Base-by-base conservation (phyloP, 2,113 vertebrate genomes). In the Scopus umbretta region DNA sequence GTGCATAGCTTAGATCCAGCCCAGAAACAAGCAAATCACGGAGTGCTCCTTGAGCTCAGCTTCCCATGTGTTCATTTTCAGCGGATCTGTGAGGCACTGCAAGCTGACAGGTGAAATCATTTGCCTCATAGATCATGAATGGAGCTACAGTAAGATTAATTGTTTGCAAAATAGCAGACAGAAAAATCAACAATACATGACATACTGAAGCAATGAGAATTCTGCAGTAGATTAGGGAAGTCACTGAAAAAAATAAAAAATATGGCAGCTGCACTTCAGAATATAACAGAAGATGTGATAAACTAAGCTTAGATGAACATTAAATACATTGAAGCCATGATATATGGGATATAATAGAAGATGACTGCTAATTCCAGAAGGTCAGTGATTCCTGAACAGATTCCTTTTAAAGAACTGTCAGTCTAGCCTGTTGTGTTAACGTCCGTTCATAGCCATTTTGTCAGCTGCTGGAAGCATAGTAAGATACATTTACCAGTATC, bases 61-160 rank as follows among this genome's bases (percentile, higher is more conserved):
- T 86, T 96, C 59, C 65, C 52, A 18, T 45, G 82, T 90, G 56
- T 61, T 94, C 85, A 81, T 96, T 97, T 96, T 78, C 76, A 71
- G 88, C 10, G 29, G 53, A 70, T 88, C 74, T 93, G 59, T 92
- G 83, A 96, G 82, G 63, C 61, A 62, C 76, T 86, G 73, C 63
- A 94, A 95, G 88, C 42, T 95, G 95, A 94, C 94, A 96, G 86
- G 63, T 88, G 78, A 88, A 95, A 96, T 97, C 73, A 97, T 88
- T 91, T 97, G 85, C 74, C 85, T 96, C 92, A 72, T 93, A 97
- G 94, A 95, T 96, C 93, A 91, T 66, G 71, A 91, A 94, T 49
- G n/a, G 70, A 96, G 52, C 34, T 88, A 62, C 80, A 91, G 63
- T 72, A 92, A 96, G 92, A 97, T 73, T 42, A 88, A 96, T 84